Conservation (phyloP, 2,797 vertebrate species). For the Trachops cirrhosus region DNA sequence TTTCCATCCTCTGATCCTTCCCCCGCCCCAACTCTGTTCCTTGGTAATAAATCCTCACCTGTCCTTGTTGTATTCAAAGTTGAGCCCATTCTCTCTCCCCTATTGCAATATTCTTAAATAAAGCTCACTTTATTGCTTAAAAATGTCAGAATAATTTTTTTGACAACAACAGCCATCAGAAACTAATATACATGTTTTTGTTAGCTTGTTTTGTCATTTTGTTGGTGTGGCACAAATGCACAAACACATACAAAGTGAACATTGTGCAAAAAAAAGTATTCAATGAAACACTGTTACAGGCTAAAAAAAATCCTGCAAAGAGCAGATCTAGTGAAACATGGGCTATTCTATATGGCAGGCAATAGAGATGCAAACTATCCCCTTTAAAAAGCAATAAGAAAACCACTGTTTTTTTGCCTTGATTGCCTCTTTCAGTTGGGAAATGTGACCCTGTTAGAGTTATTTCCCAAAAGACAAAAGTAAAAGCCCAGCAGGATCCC, state of each 20-base stretch:
- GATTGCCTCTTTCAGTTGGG: background rate
- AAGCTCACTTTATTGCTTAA: background rate
- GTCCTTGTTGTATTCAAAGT: background rate
- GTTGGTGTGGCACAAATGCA: background rate
- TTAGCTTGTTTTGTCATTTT: background rate
- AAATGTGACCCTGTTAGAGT: background rate
- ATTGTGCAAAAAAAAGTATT: background rate
- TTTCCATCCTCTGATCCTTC: background rate
- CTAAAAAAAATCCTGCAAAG: background rate
- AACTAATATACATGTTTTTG: background rate
- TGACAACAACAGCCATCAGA: background rate
- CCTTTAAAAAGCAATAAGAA: background rate
- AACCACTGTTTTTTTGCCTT: background rate
- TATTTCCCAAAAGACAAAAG: background rate
- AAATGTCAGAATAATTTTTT: background rate
- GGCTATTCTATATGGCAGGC: background rate
- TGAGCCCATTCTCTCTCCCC: background rate
- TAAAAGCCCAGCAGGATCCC: background rate
- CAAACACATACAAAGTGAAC: background rate
- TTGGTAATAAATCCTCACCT: background rate
- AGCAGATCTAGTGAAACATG: background rate
- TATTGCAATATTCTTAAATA: background rate
- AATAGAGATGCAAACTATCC: background rate
- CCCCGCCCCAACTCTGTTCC: background rate
- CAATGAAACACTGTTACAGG: background rate